Base-by-base conservation (phyloP, 2,888 invertebrate species). In the Lasioglossum malachurum region DNA sequence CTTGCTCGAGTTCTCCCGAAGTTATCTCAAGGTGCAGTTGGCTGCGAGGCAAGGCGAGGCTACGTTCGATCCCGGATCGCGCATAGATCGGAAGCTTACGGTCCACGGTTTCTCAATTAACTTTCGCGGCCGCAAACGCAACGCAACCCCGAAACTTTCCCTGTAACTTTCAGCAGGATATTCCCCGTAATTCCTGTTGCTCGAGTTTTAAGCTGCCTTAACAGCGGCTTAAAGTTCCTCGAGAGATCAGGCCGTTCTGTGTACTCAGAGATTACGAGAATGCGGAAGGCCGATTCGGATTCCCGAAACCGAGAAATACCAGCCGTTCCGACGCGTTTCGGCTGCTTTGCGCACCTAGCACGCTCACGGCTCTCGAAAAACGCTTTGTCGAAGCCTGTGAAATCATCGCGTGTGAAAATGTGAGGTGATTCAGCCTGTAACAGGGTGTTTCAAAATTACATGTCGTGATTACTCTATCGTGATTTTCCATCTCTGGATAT, bases 141-240 rank as follows among this genome's bases (percentile, higher is more conserved):
- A 89, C 82, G 89, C 76, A 74, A 85, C 49, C 57, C 67, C 71
- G 67, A 57, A 87, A 90, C 77, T 89, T 88, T 73, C 80, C 79
- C 81, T 79, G 88, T 88, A 91, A 91, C 89, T 90, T 91, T 90
- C 90, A 80, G 27, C 89, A n/a, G 87, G 82, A 86, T 87, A 83
- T 74, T 82, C 71, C 72, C 23, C 38, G 89, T 89, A 91, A 91
- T 89, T 90, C 91, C 92, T 90, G 92, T 89, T 91, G 87, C 87
- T 78, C 76, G 89, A 91, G 91, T 91, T 91, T 91, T 91, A 91
- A 91, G 91, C 91, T 91, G 89, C 92, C 89, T 90, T 90, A 91
- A 90, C 91, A 80, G 84, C 69, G 74, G 91, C 89, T 91, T 91
- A 91, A 90, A 91, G 81, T 91, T 90, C 75, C 81, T 87, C 84